Base-by-base conservation (phyloP, 2,888 invertebrate genomes). In the Leptura quadrifasciata region DNA sequence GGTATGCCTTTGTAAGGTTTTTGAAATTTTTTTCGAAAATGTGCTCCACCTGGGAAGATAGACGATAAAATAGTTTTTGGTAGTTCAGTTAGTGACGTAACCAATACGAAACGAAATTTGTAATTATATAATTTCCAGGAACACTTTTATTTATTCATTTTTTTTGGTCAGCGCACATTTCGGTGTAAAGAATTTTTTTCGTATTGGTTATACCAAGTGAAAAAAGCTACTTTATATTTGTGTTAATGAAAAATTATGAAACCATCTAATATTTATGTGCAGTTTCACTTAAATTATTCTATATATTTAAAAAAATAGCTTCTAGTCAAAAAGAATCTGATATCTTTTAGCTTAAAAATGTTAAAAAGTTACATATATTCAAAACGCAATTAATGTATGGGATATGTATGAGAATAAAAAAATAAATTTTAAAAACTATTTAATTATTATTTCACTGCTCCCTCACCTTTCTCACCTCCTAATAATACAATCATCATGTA, bases 371-470 rank as follows among this genome's bases (percentile, higher is more conserved):
- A 87, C 86, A 88, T 88, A 88, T 88, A 88, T 89, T 89, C 88
- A 87, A 89, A 88, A 87, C 87, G 89, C 88, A 89, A 81, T 88
- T 88, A 89, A 88, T 90, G 90, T 90, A 90, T 89, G 90, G 90
- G 90, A 90, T 57, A 90, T 90, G 90, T 90, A 90, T 89, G 90
- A 89, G 89, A 90, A 87, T 86, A 88, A 87, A 31, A 86, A 87
- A 86, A 87, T 84, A 85, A 79, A 73, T 75, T 58, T 57, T 68
- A 80, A 72, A 78, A 75, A 27, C n/a, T 20, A 21, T 21, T 9
- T 20, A n/a, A 6, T 60, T 9, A 27, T 60, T 27, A 60, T 12
- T 31, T 21, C n/a, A 8, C 15, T 31, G 18, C n/a, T 15, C 58
- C 60, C n/a, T 21, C 5, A 20, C 57, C 2, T 17, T 17, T 15